These are phyloP conservation scores for Hydrophis major DNA, from an alignment of 2,797 vertebrate species.

Conservation along the genomic window DNA sequence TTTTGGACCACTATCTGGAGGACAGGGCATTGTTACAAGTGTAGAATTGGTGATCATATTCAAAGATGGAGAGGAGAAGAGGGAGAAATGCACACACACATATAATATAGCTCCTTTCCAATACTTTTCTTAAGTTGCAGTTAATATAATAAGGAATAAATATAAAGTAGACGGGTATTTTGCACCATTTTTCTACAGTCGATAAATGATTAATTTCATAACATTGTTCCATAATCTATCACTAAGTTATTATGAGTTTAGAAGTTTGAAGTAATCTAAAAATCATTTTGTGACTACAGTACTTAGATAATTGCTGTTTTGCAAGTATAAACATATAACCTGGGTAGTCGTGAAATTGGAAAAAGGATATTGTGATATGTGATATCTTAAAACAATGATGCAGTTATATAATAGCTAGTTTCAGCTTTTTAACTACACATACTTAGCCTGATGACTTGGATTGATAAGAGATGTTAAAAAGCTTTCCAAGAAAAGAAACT, in stretches of 20 bases:
- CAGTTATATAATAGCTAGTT: background rate
- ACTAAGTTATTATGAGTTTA: conserved; percentile 50
- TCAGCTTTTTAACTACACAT: conserved; percentile 24
- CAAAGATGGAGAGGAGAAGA: background rate
- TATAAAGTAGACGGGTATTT: background rate
- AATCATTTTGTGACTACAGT: conserved; percentile 16
- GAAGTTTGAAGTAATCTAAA: conserved; percentile 35
- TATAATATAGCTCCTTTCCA: background rate
- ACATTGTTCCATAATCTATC: conserved; percentile 38
- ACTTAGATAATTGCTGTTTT: conserved; percentile 34
- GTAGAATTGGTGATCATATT: background rate
- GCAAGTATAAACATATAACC: conserved; percentile 36
- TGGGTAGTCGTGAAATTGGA: conserved; percentile 26
- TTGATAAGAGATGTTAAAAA: background rate
- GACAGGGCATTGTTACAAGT: background rate
- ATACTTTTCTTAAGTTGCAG: background rate
- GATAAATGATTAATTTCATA: conserved; percentile 34
- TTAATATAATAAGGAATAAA: background rate
- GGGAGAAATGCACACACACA: background rate
- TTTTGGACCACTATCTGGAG: background rate
- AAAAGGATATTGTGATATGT: conserved; percentile 11
- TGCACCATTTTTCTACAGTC: background rate
- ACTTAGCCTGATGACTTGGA: conserved; percentile 31
- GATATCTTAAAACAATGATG: conserved; percentile 17
- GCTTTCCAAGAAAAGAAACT: conserved; percentile 25